A percentile compares a stretch with the other conserved stretches of the same genome.
These are phyloP conservation scores for Anoplolepis gracilipes DNA, from an alignment of 1,140 invertebrate species.

Conservation along the genomic window DNA sequence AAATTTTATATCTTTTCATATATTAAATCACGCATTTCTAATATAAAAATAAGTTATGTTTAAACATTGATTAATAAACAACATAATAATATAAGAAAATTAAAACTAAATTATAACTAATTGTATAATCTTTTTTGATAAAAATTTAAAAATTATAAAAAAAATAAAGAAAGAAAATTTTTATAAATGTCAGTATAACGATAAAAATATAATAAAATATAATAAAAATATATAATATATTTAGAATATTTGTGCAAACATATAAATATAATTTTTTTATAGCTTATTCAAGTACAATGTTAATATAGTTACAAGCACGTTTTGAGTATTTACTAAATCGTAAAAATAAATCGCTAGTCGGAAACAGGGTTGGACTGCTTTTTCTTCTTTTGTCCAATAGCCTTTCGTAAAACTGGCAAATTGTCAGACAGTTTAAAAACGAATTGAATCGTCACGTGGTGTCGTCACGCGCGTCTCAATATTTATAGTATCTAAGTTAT, in stretches of 20 bases:
- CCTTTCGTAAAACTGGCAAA: conserved; percentile 68
- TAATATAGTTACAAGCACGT: not conserved
- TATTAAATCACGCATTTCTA: not conserved
- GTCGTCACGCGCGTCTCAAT: not conserved
- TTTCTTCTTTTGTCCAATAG: conserved; percentile 43
- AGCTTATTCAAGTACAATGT: not conserved
- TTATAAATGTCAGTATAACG: not conserved
- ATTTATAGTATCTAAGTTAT: not conserved
- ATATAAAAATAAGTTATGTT: conserved; percentile 15
- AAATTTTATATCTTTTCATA: conserved; percentile 3
- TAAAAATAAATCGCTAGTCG: conserved; percentile 68
- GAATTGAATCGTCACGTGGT: conserved; percentile 31
- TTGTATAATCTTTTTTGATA: not conserved
- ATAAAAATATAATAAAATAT: not conserved
- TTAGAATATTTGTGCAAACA: not conserved
- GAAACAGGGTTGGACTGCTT: conserved; percentile 61
- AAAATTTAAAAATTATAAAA: not conserved
- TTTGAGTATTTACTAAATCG: not conserved
- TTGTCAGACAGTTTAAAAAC: conserved; percentile 65
- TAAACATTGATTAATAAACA: not conserved
- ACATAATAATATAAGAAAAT: not conserved
- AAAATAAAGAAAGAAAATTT: not conserved
- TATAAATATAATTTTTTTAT: not conserved
- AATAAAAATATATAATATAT: not conserved
- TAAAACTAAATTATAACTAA: not conserved